A percentile compares a stretch with the other conserved stretches of the same genome.
phyloP scores from a whole-genome alignment of 2,113 vertebrate species.

The Tachycineta bicolor region DNA sequence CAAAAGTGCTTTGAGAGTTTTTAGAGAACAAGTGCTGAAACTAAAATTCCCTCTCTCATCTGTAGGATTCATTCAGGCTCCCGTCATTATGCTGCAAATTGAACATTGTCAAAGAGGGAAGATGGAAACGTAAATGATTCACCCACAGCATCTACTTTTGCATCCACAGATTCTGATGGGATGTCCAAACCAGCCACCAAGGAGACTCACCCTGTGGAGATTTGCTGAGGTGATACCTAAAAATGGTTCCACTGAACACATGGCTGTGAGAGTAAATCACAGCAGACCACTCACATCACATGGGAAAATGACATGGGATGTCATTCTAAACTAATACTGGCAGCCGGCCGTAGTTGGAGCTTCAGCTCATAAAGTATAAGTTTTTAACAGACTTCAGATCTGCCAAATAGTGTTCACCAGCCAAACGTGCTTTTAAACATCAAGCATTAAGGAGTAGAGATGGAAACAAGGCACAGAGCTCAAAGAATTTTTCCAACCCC shows the following conservation, averaged over 20 bases:
- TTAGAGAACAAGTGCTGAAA: slow-evolving; percentile 10
- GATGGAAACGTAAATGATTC: neutral
- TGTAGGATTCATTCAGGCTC: neutral
- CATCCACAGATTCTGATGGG: neutral
- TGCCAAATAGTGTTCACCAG: neutral
- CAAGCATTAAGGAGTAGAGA: neutral
- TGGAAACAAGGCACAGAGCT: neutral
- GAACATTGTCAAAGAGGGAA: neutral
- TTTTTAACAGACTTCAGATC: slow-evolving; percentile 6
- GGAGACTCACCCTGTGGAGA: neutral
- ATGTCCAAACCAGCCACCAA: neutral
- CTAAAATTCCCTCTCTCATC: neutral
- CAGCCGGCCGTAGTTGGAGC: neutral
- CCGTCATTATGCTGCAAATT: neutral
- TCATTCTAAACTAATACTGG: neutral
- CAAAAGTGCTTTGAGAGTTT: slow-evolving; percentile 41
- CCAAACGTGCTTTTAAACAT: neutral
- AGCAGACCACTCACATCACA: neutral
- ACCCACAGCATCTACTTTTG: neutral
- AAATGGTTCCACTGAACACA: neutral
- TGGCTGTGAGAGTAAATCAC: neutral
- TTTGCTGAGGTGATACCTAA: neutral
- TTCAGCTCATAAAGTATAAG: neutral
- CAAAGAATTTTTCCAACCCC: neutral
- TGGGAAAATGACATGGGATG: neutral